Base-by-base conservation (phyloP, 2,888 invertebrate species). In the Hyalella azteca region DNA sequence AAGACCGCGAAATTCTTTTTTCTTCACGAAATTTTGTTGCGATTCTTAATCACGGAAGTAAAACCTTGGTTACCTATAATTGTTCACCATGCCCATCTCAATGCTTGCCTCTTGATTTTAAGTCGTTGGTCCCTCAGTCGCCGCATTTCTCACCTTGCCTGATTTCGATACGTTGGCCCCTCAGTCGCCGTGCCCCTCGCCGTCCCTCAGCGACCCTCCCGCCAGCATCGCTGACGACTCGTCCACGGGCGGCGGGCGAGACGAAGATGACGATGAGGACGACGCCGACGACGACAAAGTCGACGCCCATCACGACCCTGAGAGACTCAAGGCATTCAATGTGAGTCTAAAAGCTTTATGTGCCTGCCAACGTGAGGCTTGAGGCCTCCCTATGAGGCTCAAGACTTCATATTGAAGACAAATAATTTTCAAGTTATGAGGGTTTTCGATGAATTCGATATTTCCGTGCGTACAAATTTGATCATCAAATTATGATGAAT, bases 251-350 rank as follows among this genome's bases (percentile, higher is more conserved):
- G 84, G 84, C 26, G 83, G 82, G 78, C 83, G 84, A 32, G 85
- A 84, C 77, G 85, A 85, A 32, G 85, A 85, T 75, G 86, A 86
- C 48, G 86, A 86, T 29, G 86, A 85, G 29, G 86, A 86, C 41
- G 86, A 85, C 50, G 85, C 86, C 75, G 86, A 86, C 39, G 86
- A 86, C 81, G 88, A 88, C 81, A 88, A 88, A 78, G 88, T 88
- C 78, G 88, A 89, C 75, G 88, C 89, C 49, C 88, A 88, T 81
- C 87, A 88, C 79, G 88, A 89, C 82, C 89, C 89, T 0, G 89
- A 89, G 82, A 86, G 89, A 81, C 86, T 89, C 11, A 89, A 89
- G 85, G 88, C 89, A n/a, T 89, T 89, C 83, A 89, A 89, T 86
- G 89, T 89, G 86, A 87, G 88, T 9, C n/a, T n/a, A n/a, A n/a